A percentile compares a stretch with the other conserved stretches of the same genome.
phyloP scores from a whole-genome alignment of 2,888 invertebrate genomes.

The Muscina levida region DNA sequence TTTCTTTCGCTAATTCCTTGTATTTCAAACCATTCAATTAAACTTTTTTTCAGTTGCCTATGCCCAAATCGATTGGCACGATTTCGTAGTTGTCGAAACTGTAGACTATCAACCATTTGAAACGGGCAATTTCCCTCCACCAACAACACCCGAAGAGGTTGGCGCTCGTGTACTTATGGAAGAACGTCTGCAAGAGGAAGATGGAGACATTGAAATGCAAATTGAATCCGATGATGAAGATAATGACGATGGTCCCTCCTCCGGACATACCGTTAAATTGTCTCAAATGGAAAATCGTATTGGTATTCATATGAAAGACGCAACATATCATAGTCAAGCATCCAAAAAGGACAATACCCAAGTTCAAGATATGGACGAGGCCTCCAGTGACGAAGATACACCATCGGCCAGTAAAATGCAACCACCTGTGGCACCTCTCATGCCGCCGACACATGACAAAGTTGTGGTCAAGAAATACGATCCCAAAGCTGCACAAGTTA shows the following conservation, averaged over 20 bases:
- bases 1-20: not conserved
- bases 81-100: constrained; percentile 99
- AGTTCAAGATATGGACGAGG: constrained; percentile 96
- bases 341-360: constrained; percentile 81
- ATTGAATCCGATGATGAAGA: constrained; percentile 91
- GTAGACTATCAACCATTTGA: constrained; percentile 99
- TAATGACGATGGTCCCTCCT: constrained; percentile 74
- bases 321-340: constrained; percentile 76
- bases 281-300: constrained; percentile 85
- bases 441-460: constrained; percentile 94
- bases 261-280: constrained; percentile 80
- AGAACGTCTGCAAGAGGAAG: constrained; percentile 88
- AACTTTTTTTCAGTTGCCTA: constrained; percentile 85
- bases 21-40: not conserved
- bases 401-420: constrained; percentile 78
- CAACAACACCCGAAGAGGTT: constrained; percentile 97
- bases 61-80: constrained; percentile 99
- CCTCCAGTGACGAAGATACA: constrained; percentile 87
- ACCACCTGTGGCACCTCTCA: constrained; percentile 82
- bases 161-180: constrained; percentile 96
- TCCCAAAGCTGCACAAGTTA: constrained; percentile 88
- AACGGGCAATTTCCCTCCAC: constrained; percentile 96
- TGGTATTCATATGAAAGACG: constrained; percentile 79
- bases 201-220: constrained; percentile 94
- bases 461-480: constrained; percentile 98